phyloP scores from a whole-genome alignment of 2,113 vertebrate genomes.

The Dryoscopus gambensis region DNA sequence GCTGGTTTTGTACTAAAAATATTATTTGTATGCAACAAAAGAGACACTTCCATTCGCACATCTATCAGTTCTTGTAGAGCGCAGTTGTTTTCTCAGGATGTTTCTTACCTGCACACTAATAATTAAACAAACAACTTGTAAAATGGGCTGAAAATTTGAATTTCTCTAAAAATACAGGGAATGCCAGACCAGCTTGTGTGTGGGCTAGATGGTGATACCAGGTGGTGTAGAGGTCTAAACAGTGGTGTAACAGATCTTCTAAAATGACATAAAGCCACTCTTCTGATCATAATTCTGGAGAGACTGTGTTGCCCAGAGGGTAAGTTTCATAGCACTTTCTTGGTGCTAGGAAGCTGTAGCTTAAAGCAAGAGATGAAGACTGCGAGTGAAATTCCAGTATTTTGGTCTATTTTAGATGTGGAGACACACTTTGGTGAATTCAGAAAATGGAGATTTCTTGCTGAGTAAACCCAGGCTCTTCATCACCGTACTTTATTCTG shows the following conservation, averaged over 20 bases:
- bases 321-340: not conserved
- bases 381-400: not conserved
- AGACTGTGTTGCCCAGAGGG: not conserved
- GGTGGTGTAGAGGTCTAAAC: not conserved
- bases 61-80: not conserved
- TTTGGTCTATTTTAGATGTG: not conserved
- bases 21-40: not conserved
- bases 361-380: not conserved
- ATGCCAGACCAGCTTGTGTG: not conserved
- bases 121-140: not conserved
- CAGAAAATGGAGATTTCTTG: not conserved
- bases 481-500: not conserved
- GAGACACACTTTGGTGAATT: not conserved
- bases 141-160: not conserved
- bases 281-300: not conserved
- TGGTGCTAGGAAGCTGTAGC: not conserved
- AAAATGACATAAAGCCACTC: not conserved
- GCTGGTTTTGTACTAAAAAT: slow-evolving; percentile 3
- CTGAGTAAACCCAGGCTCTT: not conserved
- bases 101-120: not conserved
- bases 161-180: not conserved
- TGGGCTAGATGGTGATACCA: not conserved
- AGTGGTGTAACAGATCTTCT: not conserved
- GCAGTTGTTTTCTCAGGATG: not conserved
- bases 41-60: not conserved